phyloP scores from a whole-genome alignment of 2,888 invertebrate genomes.

The Ectropis crepuscularia region DNA sequence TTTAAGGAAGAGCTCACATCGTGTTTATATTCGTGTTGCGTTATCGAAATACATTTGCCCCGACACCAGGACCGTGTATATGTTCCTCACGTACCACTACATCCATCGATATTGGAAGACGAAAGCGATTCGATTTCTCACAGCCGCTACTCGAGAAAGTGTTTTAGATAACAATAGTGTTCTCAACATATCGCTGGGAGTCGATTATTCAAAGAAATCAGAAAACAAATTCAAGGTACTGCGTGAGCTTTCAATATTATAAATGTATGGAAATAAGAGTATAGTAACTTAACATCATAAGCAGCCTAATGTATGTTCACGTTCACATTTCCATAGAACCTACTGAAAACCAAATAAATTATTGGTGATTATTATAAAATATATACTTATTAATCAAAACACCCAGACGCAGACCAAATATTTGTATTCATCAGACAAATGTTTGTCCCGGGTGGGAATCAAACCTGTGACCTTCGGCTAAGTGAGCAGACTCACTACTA shows the following conservation, averaged over 20 bases:
- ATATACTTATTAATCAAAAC: too few relatives aligned
- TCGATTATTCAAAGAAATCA: slow-evolving; percentile 28
- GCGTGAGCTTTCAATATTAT: background rate
- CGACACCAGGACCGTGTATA: slow-evolving; percentile 1
- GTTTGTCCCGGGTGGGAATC: too few relatives aligned
- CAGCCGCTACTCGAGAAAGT: slow-evolving; percentile 38
- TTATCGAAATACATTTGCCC: slow-evolving; percentile 22
- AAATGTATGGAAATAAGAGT: background rate
- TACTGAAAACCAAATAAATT: too few relatives aligned
- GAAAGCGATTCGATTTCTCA: slow-evolving; percentile 46
- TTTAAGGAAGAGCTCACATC: slow-evolving; percentile 10
- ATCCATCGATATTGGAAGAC: slow-evolving; percentile 40
- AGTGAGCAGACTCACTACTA: too few relatives aligned
- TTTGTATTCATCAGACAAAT: too few relatives aligned
- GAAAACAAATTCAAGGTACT: slow-evolving; percentile 4
- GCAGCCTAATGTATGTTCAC: too few relatives aligned
- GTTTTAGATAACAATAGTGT: slow-evolving; percentile 43
- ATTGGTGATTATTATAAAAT: too few relatives aligned
- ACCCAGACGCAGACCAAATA: too few relatives aligned
- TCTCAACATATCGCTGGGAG: slow-evolving; percentile 34
- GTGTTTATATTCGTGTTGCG: slow-evolving; percentile 15
- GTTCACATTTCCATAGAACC: too few relatives aligned
- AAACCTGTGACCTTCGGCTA: too few relatives aligned
- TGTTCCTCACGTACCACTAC: slow-evolving; percentile 15
- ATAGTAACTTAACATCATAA: background rate